Conservation (phyloP, 2,113 vertebrate genomes). For the Spea bombifrons region DNA sequence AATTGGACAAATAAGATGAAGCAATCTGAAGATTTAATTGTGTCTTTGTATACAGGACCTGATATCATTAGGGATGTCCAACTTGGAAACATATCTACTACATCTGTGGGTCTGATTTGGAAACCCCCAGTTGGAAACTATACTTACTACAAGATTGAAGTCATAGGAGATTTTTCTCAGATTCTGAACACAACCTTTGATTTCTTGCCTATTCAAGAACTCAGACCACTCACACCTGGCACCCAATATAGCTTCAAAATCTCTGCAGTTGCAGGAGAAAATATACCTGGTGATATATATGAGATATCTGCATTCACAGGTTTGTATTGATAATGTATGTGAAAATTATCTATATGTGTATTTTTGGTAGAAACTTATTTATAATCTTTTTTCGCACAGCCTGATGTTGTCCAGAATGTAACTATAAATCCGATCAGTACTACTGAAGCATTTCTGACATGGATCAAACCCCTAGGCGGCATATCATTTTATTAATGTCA, state of each 20-base stretch:
- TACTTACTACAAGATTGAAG: conserved; percentile 4
- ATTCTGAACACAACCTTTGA: too few relatives aligned
- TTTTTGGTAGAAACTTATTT: too few relatives aligned
- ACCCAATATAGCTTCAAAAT: not conserved
- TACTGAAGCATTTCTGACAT: not conserved
- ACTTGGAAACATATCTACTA: too few relatives aligned
- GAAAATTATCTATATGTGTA: not conserved
- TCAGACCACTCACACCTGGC: conserved; percentile 1
- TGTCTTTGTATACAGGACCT: too few relatives aligned
- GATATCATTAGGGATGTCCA: too few relatives aligned
- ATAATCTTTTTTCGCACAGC: too few relatives aligned
- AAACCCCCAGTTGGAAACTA: conserved; percentile 6
- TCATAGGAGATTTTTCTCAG: not conserved
- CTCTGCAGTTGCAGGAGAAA: conserved; percentile 1
- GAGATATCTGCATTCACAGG: too few relatives aligned
- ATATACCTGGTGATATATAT: not conserved
- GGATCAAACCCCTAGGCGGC: not conserved
- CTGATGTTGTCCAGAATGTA: too few relatives aligned
- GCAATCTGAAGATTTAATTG: too few relatives aligned
- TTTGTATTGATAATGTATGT: not conserved
- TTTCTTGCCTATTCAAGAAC: not conserved
- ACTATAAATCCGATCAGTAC: not conserved
- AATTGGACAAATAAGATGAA: too few relatives aligned
- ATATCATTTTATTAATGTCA: too few relatives aligned
- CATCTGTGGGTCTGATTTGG: not conserved